Base-by-base conservation (phyloP, 2,888 invertebrate genomes). In the Melikaiella ostensackeni region DNA sequence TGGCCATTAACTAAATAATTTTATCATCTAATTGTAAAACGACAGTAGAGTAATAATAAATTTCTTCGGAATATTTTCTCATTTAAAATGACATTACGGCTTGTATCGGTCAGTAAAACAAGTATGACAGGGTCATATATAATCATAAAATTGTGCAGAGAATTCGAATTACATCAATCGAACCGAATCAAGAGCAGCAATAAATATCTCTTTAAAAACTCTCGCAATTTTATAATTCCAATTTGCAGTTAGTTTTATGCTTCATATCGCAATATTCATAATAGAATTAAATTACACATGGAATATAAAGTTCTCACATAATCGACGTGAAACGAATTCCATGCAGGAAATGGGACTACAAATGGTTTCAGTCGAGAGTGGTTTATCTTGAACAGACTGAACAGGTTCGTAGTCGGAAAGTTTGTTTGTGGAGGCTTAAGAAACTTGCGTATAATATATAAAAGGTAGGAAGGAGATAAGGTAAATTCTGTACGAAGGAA, bases 381-480 rank as follows among this genome's bases (percentile, higher is more conserved):
- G 70, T 70, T 70, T 70, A 70, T 70, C 70, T 70, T 70, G 70
- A 70, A 70, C 50, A 70, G 30, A 70, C 33, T 70, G 70, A 70
- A 50, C 50, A 50, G 70, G 70, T 70, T 70, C 70, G 70, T 55
- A 70, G 70, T 70, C 70, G 55, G 70, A 70, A 70, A 70, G 70
- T 70, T 70, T 70, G 70, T 55, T 70, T 70, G 70, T 21, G 33
- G 30, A 70, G 50, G 70, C 70, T 70, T 70, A 70, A 70, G 70
- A 50, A 50, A 70, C 50, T 66, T 24, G 27, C 30, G 50, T 70
- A 70, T 50, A 70, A 38, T 38, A 4, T 38, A 38, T 30, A 70
- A 50, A 70, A 11, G 70, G 46, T 30, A 27, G 30, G 50, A 11
- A 70, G 27, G 70, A 70, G 70, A 50, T 50, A 27, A 27, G 19